Evolutionary conservation across 2,113 vertebrate genomes (phyloP), one percentile per base, ranked within the genome.

Genomic region (Clinocottus analis): DNA sequence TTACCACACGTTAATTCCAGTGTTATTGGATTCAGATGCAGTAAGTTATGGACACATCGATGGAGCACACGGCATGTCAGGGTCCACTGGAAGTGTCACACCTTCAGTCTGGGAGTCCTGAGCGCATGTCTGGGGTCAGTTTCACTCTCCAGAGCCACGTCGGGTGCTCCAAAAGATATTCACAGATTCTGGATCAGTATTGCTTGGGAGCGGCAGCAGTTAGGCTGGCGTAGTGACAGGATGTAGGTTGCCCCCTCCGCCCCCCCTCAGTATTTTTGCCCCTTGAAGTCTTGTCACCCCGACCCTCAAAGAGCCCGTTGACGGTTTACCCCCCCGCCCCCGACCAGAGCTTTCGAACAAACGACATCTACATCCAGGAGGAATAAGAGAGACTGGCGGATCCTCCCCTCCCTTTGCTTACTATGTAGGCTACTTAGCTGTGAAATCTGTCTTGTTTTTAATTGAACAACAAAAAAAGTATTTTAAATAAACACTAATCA

Each of bases 341-440:
- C 41, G 10, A 29, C 35, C 72, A 13, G 63, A 87, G 69, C 67
- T 92, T 91, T 75, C 82, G 89, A 93, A 93, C 89, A 94, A 93
- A 83, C 80, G 76, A 83, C 87, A 88, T 85, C 77, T 83, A 87
- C 82, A 33, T 10, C 33, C 62, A 87, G 43, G 75, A 77, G 85
- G 47, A 5, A 33, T 12, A 10, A 64, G 69, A 84, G 43, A 82
- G 66, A 89, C 77, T 80, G 82, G 71, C 61, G 87, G 82, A 79
- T 27, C 12, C 77, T 45, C 60, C 58, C 82, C 75, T 85, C 68
- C 71, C 90, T 84, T 95, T 97, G 97, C 97, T 97, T 98, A 98
- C 97, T 97, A 89, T 98, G 96, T 97, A 97, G 97, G 97, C 97
- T 89, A 93, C 95, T 23, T 96, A 97, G 96, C 96, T 98, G 96